These are phyloP conservation scores for Dromaius novaehollandiae DNA, from an alignment of 2,113 vertebrate genomes.

Conservation along the genomic window DNA sequence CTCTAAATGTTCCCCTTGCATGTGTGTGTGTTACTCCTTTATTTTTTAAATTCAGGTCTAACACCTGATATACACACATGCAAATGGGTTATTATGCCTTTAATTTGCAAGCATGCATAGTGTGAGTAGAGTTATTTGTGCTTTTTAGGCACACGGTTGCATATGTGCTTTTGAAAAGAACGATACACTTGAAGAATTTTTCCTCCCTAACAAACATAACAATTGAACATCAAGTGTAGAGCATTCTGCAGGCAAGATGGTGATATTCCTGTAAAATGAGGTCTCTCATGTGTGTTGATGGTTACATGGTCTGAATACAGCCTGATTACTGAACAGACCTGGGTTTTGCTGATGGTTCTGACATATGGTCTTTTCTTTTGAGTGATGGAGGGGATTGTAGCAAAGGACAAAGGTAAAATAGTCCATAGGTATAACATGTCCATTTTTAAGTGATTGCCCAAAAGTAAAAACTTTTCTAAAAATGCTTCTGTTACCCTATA, in stretches of 20 bases:
- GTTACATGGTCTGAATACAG: background rate
- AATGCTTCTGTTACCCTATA: background rate
- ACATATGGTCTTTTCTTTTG: background rate
- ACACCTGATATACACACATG: background rate
- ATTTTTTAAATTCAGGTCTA: conserved; percentile 14
- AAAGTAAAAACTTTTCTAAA: background rate
- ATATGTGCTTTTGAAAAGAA: background rate
- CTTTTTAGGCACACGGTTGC: conserved; percentile 34
- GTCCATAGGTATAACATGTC: background rate
- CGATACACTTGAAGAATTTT: conserved; percentile 19
- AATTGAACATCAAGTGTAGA: conserved; percentile 12
- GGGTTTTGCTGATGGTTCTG: background rate
- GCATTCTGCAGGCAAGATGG: background rate
- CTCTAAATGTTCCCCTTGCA: background rate
- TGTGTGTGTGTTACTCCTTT: background rate
- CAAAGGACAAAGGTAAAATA: background rate
- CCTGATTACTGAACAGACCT: background rate
- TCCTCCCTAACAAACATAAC: conserved; percentile 15
- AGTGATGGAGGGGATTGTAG: background rate
- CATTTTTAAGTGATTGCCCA: background rate
- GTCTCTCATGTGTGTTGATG: background rate
- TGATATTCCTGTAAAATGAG: background rate
- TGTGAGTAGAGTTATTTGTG: conserved; percentile 43
- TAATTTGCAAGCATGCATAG: conserved; percentile 15
- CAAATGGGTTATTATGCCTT: conserved; percentile 38